Conservation (phyloP, 2,888 invertebrate species). For the Oxycera nigricornis region DNA sequence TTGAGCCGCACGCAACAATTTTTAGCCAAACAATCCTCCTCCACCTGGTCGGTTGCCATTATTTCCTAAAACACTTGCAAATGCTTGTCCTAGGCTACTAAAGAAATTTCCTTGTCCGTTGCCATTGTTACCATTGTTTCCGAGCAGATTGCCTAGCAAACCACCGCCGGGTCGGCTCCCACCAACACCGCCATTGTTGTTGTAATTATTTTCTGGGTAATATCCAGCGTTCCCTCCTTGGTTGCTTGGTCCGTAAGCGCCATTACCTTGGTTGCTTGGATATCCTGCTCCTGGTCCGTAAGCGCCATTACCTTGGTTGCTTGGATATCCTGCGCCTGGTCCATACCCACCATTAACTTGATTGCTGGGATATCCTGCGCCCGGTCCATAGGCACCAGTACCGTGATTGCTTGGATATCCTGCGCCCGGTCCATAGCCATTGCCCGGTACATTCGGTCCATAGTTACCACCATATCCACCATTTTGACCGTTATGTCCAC, state of each 20-base stretch:
- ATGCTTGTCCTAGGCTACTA: constrained; percentile 17
- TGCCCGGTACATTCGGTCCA: neutral
- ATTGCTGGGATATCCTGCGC: neutral
- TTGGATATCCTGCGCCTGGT: neutral
- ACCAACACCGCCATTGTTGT: neutral
- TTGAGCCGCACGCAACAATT: too few species aligned
- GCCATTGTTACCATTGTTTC: neutral
- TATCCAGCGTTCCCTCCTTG: constrained; percentile 12
- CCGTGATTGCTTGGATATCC: neutral
- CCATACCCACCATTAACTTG: neutral
- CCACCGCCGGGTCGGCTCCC: neutral
- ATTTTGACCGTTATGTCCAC: neutral
- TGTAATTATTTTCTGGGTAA: neutral
- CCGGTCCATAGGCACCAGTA: neutral
- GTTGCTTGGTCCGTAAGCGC: neutral
- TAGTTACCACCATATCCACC: constrained; percentile 25
- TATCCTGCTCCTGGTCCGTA: neutral
- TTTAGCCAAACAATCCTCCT: constrained; percentile 27
- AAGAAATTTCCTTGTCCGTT: neutral
- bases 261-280: neutral
- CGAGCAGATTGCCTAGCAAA: neutral
- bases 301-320: neutral
- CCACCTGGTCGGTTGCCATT: constrained; percentile 17
- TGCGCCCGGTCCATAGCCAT: constrained; percentile 6
- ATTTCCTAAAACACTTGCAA: constrained; percentile 7